Conservation (phyloP, 1,140 invertebrate genomes). For the Apis cerana region DNA sequence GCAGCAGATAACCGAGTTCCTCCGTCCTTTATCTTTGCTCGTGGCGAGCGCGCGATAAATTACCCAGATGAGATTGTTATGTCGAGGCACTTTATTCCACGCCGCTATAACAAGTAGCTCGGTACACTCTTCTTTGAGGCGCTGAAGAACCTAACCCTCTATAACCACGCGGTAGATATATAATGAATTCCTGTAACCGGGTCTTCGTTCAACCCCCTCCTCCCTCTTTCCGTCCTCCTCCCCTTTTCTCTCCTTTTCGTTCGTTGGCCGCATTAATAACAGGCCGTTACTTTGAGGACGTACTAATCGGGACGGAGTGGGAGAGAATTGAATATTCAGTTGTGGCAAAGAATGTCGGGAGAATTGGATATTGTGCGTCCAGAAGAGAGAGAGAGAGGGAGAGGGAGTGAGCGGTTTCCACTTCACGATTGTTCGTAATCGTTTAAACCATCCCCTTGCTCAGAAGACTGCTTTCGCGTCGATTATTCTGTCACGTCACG, state of each 20-base stretch:
- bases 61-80: slow-evolving; percentile 59
- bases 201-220: background rate
- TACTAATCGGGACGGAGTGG: slow-evolving; percentile 18
- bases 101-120: slow-evolving; percentile 39
- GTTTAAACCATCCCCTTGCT: background rate
- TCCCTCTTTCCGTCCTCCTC: too few relatives aligned
- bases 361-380: background rate
- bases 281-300: background rate
- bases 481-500: background rate
- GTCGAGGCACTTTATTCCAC: slow-evolving; percentile 40
- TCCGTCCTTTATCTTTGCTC: slow-evolving; percentile 45
- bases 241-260: background rate
- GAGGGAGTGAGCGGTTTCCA: background rate
- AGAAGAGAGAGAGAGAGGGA: too few relatives aligned
- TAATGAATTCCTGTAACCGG: slow-evolving; percentile 38
- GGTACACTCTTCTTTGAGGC: slow-evolving; percentile 23
- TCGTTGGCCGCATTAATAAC: slow-evolving; percentile 9
- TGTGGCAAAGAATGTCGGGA: slow-evolving; percentile 9
- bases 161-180: background rate
- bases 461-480: background rate
- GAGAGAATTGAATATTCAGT: slow-evolving; percentile 34
- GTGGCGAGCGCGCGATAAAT: slow-evolving; percentile 43
- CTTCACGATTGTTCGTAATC: too few relatives aligned
- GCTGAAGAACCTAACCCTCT: slow-evolving; percentile 31
- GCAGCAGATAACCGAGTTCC: slow-evolving; percentile 36